These are phyloP conservation scores for Mythimna vitellina DNA, from an alignment of 2,888 invertebrate genomes.

Conservation along the genomic window DNA sequence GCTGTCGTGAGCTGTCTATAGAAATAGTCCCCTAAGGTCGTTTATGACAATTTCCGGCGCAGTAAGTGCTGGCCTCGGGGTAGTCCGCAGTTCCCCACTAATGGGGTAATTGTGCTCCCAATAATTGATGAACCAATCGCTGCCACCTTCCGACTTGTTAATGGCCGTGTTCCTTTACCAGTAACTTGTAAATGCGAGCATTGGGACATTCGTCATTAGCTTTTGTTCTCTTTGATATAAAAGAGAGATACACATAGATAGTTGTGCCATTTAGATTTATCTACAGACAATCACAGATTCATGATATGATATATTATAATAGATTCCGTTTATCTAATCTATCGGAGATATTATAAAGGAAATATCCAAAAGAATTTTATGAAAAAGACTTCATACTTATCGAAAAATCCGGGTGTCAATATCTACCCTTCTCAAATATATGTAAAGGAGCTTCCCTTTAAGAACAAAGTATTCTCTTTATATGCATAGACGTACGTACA, in stretches of 20 bases:
- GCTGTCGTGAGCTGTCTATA: conserved; percentile 27
- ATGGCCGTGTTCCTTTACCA: conserved; percentile 66
- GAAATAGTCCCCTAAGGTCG: conserved; percentile 63
- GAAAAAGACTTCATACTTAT: conserved; percentile 18
- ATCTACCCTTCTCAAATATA: conserved; percentile 34
- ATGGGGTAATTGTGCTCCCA: conserved; percentile 82
- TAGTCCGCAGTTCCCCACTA: conserved; percentile 74
- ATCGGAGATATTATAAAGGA: conserved; percentile 6
- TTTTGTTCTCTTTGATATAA: conserved; percentile 30
- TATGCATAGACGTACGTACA: conserved; percentile 47
- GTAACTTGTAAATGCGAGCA: conserved; percentile 34
- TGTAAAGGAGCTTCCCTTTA: conserved; percentile 30
- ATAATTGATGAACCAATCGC: conserved; percentile 80
- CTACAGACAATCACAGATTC: conserved; percentile 17
- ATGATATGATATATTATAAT: conserved; percentile 18
- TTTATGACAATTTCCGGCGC: conserved; percentile 74
- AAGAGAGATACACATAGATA: not conserved
- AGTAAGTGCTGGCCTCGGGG: conserved; percentile 72
- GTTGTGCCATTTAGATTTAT: conserved; percentile 9
- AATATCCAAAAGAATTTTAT: conserved; percentile 20
- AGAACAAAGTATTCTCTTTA: conserved; percentile 58
- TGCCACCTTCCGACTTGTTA: conserved; percentile 77
- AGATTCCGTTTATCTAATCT: conserved; percentile 16
- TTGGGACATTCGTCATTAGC: not conserved
- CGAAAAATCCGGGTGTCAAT: conserved; percentile 27